phyloP scores from a whole-genome alignment of 2,797 vertebrate genomes.

The Coregonus ussuriensis region DNA sequence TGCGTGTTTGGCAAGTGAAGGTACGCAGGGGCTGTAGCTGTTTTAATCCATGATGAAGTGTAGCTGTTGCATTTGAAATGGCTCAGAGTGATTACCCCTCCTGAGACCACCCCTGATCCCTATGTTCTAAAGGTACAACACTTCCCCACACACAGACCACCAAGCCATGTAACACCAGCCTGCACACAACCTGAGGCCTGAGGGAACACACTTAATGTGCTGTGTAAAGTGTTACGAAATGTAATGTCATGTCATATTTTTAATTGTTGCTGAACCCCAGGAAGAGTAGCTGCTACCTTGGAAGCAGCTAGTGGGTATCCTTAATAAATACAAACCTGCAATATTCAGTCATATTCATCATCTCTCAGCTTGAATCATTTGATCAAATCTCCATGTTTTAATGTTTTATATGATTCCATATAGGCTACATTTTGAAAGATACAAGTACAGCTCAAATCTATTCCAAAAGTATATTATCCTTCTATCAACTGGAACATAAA shows the following conservation, averaged over 20 bases:
- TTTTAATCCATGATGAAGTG: neutral
- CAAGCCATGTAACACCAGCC: neutral
- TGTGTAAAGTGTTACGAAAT: too few relatives aligned
- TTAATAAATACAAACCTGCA: neutral
- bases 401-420: neutral
- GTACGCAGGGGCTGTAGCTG: neutral
- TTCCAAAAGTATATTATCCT: neutral
- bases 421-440: neutral
- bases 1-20: constrained; percentile 16
- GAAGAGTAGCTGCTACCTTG: too few relatives aligned
- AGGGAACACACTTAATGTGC: too few relatives aligned
- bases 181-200: too few relatives aligned
- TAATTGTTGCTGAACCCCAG: too few relatives aligned
- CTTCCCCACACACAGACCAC: neutral
- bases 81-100: constrained; percentile 2
- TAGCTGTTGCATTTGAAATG: neutral
- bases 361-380: neutral
- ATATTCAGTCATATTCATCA: neutral
- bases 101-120: neutral
- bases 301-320: too few relatives aligned
- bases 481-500: neutral
- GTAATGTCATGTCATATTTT: too few relatives aligned
- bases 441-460: neutral
- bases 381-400: neutral
- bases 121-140: too few relatives aligned